Conservation (phyloP, 2,797 vertebrate species). For the Acrossocheilus fasciatus region DNA sequence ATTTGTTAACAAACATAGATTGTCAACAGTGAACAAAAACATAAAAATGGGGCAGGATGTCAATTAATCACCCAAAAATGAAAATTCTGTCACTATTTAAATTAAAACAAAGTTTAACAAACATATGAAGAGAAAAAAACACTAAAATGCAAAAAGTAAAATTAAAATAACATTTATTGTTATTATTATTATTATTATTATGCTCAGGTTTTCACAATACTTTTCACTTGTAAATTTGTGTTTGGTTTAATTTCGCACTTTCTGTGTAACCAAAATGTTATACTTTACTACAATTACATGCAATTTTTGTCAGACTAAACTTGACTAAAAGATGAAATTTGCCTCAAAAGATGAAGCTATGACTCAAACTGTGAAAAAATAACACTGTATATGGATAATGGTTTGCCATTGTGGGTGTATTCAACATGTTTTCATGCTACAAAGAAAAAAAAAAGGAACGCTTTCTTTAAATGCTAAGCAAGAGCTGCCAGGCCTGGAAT, state of each 20-base stretch:
- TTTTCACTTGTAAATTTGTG: neutral
- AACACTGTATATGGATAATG: neutral
- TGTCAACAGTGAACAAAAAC: neutral
- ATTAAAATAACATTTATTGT: neutral
- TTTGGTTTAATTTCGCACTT: neutral
- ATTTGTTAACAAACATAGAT: neutral
- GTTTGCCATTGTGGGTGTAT: neutral
- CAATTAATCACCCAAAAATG: neutral
- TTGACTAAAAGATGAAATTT: neutral
- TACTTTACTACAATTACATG: neutral
- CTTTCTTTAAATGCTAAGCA: slow-evolving; percentile 13
- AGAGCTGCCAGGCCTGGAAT: neutral
- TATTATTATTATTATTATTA: neutral
- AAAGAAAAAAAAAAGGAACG: slow-evolving; percentile 19
- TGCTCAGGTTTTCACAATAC: neutral
- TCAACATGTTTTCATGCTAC: neutral
- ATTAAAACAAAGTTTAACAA: neutral
- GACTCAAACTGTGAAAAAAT: neutral
- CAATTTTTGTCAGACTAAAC: neutral
- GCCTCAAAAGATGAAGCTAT: neutral
- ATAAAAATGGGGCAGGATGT: neutral
- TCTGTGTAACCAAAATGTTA: neutral
- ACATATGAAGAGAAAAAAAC: neutral
- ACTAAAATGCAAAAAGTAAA: neutral
- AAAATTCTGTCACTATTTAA: neutral